phyloP scores from a whole-genome alignment of 2,888 invertebrate genomes.

The Anaspis maculata region DNA sequence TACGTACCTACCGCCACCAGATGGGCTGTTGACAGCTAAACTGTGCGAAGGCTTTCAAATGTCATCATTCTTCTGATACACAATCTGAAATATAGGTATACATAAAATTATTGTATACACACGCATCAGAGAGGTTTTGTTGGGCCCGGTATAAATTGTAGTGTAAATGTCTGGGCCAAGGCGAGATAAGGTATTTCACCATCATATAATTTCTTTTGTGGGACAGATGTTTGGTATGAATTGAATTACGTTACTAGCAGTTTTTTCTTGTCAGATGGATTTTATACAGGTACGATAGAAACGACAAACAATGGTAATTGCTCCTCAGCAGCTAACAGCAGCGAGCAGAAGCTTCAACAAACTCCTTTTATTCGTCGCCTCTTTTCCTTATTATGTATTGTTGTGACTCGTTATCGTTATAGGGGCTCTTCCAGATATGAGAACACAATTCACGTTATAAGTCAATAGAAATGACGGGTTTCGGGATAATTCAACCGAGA shows the following conservation, averaged over 20 bases:
- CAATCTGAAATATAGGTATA: slow-evolving; percentile 27
- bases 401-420: too few relatives aligned
- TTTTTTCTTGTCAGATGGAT: slow-evolving; percentile 4
- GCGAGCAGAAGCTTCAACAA: too few relatives aligned
- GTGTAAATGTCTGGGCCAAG: slow-evolving; percentile 31
- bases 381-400: too few relatives aligned
- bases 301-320: slow-evolving; percentile 6
- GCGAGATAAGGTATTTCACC: slow-evolving; percentile 20
- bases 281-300: too few relatives aligned
- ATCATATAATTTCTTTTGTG: slow-evolving; percentile 16
- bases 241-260: slow-evolving; percentile 10
- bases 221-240: slow-evolving; percentile 19
- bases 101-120: slow-evolving; percentile 38
- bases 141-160: slow-evolving; percentile 29
- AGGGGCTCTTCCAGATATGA: too few relatives aligned
- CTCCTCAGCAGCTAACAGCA: too few relatives aligned
- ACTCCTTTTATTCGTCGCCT: too few relatives aligned
- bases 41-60: slow-evolving; percentile 23
- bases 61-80: slow-evolving; percentile 27
- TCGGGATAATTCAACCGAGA: too few relatives aligned
- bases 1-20: too few relatives aligned
- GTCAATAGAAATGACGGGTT: too few relatives aligned
- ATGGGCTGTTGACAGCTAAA: slow-evolving; percentile 34
- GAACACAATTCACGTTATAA: too few relatives aligned
- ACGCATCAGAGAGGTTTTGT: slow-evolving; percentile 29